Evolutionary conservation across 2,113 vertebrate genomes (phyloP), one percentile per base, ranked within the genome.

Genomic region (Melanostigma gelatinosum): DNA sequence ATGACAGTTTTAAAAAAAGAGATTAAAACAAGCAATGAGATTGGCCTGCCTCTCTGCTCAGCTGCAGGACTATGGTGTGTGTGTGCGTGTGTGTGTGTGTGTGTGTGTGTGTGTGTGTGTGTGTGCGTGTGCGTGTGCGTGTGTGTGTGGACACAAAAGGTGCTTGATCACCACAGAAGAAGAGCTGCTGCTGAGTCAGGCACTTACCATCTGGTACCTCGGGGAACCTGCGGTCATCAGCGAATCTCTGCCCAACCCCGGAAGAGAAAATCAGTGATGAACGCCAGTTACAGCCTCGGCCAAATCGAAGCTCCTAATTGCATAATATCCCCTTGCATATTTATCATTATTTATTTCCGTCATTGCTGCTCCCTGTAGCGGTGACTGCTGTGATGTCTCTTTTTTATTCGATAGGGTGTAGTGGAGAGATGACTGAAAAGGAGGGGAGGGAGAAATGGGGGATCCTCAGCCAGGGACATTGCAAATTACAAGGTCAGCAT

Each of bases 181-280:
- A 75, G 62, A 82, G 54, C 54, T 18, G 18, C 29, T 74, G 87
- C 88, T 86, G 86, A 91, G 86, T 90, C 90, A 91, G 88, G 75
- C 87, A 65, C 63, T 80, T 42, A 85, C 93, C 91, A 93, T 93
- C 93, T 93, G 93, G 54, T 91, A 71, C 87, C 84, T 84, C 40
- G 11, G 84, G 86, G 86, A 89, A 75, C 75, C 80, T 90, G 90
- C 75, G 4, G 40, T 83, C 84, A 78, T 92, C 88, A 93, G 93
- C 90, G 76, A 48, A 83, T 86, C 74, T 88, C 62, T 0, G 36
- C 85, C 91, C 87, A 86, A 85, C 27, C 65, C 77, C 34, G 72
- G 84, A 86, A 82, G 69, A 83, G 82, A 36, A 88, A 83, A 83
- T 57, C 70, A 83, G 72, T 71, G 61, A 72, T 36, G 61, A 36